Conservation (phyloP, 2,113 vertebrate species). For the Capreolus pygargus region DNA sequence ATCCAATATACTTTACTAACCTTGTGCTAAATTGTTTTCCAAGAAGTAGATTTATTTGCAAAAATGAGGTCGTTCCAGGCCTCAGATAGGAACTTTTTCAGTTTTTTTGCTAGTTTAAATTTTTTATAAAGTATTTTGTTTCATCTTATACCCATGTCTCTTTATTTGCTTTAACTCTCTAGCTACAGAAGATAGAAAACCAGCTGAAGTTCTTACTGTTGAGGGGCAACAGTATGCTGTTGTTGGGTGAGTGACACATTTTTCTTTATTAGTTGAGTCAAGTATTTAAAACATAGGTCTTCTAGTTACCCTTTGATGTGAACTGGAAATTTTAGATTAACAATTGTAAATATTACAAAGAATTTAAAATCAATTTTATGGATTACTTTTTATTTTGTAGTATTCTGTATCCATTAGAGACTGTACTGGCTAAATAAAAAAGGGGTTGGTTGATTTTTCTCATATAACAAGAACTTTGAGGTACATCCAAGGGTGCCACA, state of each 20-base stretch:
- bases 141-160: not conserved
- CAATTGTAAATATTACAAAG: not conserved
- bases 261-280: constrained; percentile 51
- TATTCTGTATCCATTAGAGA: not conserved
- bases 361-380: constrained; percentile 26
- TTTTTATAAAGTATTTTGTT: not conserved
- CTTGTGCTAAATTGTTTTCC: not conserved
- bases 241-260: constrained; percentile 87
- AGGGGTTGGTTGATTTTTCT: not conserved
- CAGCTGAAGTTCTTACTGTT: constrained; percentile 90
- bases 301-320: not conserved
- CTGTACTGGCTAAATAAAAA: not conserved
- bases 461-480: not conserved
- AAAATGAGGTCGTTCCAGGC: not conserved
- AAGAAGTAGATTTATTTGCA: not conserved
- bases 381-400: constrained; percentile 12
- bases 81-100: not conserved
- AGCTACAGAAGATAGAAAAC: constrained; percentile 91
- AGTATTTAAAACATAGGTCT: not conserved
- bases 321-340: constrained; percentile 25
- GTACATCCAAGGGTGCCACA: not conserved
- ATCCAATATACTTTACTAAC: not conserved
- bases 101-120: constrained; percentile 3
- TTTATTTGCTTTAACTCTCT: constrained; percentile 64
- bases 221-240: constrained; percentile 95